Base-by-base conservation (phyloP, 2,888 invertebrate species). In the Adelognathus sp. region DNA sequence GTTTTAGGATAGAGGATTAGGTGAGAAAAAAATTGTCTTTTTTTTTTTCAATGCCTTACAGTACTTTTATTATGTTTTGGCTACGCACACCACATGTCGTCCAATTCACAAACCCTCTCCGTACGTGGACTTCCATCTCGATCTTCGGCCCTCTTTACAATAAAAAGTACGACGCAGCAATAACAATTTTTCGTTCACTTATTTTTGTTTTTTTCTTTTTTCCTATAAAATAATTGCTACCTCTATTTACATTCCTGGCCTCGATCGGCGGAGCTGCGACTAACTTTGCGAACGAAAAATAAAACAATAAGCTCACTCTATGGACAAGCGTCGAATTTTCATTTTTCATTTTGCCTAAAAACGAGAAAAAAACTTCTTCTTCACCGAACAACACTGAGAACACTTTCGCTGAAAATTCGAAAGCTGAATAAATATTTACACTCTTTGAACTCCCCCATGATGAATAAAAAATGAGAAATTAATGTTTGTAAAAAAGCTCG, bases 41-140 rank as follows among this genome's bases (percentile, higher is more conserved):
- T 46, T 14, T 29, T 64, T 21, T 63, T 63, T 61, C 79, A 81
- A 81, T 82, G 82, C 82, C 81, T 85, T 82, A 82, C 79, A 85
- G 82, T 85, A 85, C 82, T 84, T 85, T 86, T 87, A 87, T 85
- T 85, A 84, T 71, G 80, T 81, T 85, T 69, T 82, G 83, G 81
- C 84, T 78, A 86, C 78, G 81, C 82, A 78, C 82, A 82, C 82
- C 82, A 83, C 80, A 83, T 78, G 63, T 76, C 81, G 71, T 77
- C 75, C 79, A 73, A 76, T 76, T 76, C 74, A 83, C 85, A 83
- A 81, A 79, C 61, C 56, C 76, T 70, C 52, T 81, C 63, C 56
- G 18, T 18, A 46, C 46, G 21, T 11, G 24, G 21, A 46, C 24
- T 21, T 21, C 46, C n/a, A n/a, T n/a, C n/a, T 24, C 24, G 21